These are phyloP conservation scores for Tragelaphus oryx DNA, from an alignment of 2,797 vertebrate species.

Conservation along the genomic window DNA sequence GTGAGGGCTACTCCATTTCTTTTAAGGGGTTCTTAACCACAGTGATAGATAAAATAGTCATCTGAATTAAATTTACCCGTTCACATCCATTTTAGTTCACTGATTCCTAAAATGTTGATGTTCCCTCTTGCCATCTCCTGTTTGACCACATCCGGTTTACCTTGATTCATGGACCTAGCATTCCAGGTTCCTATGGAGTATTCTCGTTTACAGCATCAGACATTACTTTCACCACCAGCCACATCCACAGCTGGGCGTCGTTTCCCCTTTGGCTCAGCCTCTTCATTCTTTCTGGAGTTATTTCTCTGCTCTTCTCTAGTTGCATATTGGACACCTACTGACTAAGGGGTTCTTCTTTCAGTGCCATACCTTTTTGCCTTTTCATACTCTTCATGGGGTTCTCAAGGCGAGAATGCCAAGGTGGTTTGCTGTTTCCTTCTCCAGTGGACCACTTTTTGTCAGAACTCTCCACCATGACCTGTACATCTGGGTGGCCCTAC, in stretches of 20 bases:
- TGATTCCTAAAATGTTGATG: background rate
- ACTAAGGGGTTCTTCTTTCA: background rate
- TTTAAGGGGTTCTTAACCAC: background rate
- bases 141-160: background rate
- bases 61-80: background rate
- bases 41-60: background rate
- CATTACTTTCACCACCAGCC: background rate
- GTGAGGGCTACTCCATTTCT: background rate
- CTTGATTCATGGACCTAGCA: background rate
- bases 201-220: background rate
- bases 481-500: background rate
- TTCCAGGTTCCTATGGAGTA: background rate
- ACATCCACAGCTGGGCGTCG: background rate
- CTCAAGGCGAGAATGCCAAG: background rate
- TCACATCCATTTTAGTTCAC: background rate
- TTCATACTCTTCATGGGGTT: background rate
- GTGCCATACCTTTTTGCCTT: background rate
- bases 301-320: background rate
- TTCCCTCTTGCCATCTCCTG: background rate
- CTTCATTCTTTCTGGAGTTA: background rate
- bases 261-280: background rate
- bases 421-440: background rate
- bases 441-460: background rate
- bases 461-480: background rate
- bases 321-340: background rate